phyloP scores from a whole-genome alignment of 2,113 vertebrate species.

The Gambusia holbrooki region DNA sequence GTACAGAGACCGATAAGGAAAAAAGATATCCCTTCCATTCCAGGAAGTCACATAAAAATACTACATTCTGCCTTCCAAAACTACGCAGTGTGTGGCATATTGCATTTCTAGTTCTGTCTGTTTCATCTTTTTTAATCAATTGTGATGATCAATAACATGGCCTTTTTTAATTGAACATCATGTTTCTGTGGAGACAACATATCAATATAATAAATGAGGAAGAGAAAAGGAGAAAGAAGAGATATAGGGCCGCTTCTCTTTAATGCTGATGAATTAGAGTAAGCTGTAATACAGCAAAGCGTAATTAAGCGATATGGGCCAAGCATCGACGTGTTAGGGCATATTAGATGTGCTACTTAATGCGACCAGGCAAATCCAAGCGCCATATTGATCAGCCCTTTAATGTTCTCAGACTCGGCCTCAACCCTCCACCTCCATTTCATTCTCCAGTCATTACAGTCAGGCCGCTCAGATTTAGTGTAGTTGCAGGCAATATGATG shows the following conservation, averaged over 20 bases:
- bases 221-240: conserved; percentile 26
- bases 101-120: conserved; percentile 20
- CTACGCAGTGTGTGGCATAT: conserved; percentile 18
- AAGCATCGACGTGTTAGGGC: conserved; percentile 52
- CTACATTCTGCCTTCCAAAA: conserved; percentile 12
- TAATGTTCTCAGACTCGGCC: conserved; percentile 72
- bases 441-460: conserved; percentile 76
- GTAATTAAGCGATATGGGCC: conserved; percentile 72
- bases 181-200: conserved; percentile 42
- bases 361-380: conserved; percentile 75
- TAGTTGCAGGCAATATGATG: conserved; percentile 42
- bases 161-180: conserved; percentile 51
- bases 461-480: conserved; percentile 62
- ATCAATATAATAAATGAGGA: conserved; percentile 38
- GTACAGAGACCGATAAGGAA: neutral
- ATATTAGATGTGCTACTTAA: conserved; percentile 77
- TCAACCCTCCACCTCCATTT: conserved; percentile 75
- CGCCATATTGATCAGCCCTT: conserved; percentile 72
- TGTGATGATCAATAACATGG: conserved; percentile 39
- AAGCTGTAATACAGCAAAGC: conserved; percentile 54
- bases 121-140: conserved; percentile 45
- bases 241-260: conserved; percentile 16
- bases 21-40: conserved; percentile 1
- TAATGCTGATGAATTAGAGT: conserved; percentile 69
- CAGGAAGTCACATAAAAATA: neutral